phyloP scores from a whole-genome alignment of 2,113 vertebrate genomes.

The Tyto alba region DNA sequence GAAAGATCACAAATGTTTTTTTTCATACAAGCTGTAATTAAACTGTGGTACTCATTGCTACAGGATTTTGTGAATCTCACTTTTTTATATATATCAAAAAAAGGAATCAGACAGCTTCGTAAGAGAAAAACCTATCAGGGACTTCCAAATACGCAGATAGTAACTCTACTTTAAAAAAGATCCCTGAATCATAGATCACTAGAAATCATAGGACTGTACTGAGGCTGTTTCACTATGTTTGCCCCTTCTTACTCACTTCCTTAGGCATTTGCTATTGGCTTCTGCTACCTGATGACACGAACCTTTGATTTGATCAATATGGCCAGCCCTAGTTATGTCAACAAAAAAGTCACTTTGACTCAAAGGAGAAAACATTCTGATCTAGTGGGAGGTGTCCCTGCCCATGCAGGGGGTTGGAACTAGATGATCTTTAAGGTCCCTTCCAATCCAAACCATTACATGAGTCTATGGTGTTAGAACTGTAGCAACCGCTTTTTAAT shows the following conservation, averaged over 20 bases:
- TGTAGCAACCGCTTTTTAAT: not conserved
- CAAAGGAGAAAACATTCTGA: not conserved
- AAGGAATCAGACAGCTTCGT: not conserved
- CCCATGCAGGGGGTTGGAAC: no score
- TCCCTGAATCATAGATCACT: not conserved
- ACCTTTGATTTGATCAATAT: not conserved
- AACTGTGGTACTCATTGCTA: not conserved
- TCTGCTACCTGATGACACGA: not conserved
- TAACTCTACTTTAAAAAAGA: not conserved
- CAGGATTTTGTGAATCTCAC: not conserved
- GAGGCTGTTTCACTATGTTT: not conserved
- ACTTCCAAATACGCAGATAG: not conserved
- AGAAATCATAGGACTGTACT: not conserved
- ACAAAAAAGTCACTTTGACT: not conserved
- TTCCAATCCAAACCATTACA: no score
- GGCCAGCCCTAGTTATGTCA: not conserved
- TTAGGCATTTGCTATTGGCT: not conserved
- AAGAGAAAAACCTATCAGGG: not conserved
- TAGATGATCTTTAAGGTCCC: no score
- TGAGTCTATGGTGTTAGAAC: not conserved
- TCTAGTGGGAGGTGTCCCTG: no score
- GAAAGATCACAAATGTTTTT: not conserved
- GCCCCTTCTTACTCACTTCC: not conserved
- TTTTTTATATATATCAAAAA: not conserved
- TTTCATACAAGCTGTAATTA: not conserved